These are phyloP conservation scores for Diuraphis noxia DNA, from an alignment of 1,140 invertebrate species.

Conservation along the genomic window DNA sequence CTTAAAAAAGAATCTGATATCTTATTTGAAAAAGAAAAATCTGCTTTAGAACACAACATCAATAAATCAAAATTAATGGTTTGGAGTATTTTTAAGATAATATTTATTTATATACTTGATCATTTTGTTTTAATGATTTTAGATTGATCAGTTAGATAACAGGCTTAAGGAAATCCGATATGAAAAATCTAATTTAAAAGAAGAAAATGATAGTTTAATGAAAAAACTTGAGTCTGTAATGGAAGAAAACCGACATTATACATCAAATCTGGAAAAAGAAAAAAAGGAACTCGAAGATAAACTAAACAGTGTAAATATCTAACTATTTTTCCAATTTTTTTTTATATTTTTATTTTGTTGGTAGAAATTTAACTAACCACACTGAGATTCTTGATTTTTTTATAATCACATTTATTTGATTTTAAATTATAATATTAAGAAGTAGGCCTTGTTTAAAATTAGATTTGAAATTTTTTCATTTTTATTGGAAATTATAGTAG, in stretches of 20 bases:
- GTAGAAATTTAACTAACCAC: background rate
- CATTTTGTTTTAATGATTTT: background rate
- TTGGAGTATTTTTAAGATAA: background rate
- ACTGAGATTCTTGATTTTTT: background rate
- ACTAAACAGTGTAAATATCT: conserved; percentile 30
- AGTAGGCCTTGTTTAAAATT: too few relatives aligned
- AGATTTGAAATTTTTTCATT: too few relatives aligned
- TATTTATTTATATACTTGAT: background rate
- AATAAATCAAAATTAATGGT: conserved; percentile 22
- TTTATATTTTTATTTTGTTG: background rate
- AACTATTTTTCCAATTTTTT: background rate
- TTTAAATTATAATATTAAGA: background rate
- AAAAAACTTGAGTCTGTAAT: conserved; percentile 13
- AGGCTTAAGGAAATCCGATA: conserved; percentile 25
- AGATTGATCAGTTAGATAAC: conserved; percentile 46
- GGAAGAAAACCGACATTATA: background rate
- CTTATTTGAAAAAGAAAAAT: conserved; percentile 68
- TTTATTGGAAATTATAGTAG: too few relatives aligned
- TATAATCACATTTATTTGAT: background rate
- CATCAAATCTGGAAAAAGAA: conserved; percentile 13
- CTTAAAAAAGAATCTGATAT: conserved; percentile 67
- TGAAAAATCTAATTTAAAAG: conserved; percentile 41
- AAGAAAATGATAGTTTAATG: conserved; percentile 38
- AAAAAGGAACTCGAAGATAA: conserved; percentile 24
- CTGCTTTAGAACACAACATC: conserved; percentile 56